Evolutionary conservation across 2,888 invertebrate genomes (phyloP).

Genomic region (Teleogryllus oceanicus): DNA sequence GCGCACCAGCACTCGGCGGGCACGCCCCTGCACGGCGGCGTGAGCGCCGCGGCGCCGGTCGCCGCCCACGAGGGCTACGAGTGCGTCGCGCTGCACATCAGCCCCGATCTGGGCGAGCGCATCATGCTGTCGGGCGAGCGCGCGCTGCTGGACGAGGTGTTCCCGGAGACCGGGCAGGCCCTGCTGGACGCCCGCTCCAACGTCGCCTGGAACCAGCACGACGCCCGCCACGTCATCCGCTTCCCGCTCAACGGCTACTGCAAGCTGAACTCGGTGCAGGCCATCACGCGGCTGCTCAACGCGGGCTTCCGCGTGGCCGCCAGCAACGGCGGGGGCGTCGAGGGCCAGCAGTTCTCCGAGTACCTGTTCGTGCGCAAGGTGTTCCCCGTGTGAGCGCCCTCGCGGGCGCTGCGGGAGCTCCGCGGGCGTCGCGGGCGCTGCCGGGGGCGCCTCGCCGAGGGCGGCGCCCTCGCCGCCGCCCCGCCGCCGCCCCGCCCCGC

Average conservation of each 20-base stretch:
- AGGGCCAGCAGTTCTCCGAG: conserved; percentile 86
- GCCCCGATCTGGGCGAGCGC: conserved; percentile 75
- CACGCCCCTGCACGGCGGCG: conserved; percentile 31
- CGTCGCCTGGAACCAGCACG: conserved; percentile 77
- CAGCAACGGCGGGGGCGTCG: conserved; percentile 81
- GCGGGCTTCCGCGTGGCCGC: conserved; percentile 75
- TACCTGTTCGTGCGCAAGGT: conserved; percentile 70
- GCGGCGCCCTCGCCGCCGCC: neutral
- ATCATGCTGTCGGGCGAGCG: conserved; percentile 80
- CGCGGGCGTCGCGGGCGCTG: no score
- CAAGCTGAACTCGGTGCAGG: conserved; percentile 85
- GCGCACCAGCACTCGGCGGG: conserved; percentile 20
- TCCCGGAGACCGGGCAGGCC: conserved; percentile 73
- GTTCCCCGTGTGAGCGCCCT: conserved; percentile 30
- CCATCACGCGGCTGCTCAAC: conserved; percentile 75
- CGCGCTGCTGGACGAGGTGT: conserved; percentile 69
- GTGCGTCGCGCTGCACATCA: conserved; percentile 75
- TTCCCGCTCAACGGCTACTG: conserved; percentile 86
- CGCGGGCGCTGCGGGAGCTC: neutral
- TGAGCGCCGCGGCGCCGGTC: conserved; percentile 26
- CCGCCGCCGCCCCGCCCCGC: neutral
- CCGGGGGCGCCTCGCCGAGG: no score
- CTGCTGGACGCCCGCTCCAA: conserved; percentile 75
- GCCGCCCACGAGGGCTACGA: conserved; percentile 53
- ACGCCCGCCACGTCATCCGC: conserved; percentile 76